A percentile compares a stretch with the other conserved stretches of the same genome.
phyloP scores from a whole-genome alignment of 2,113 vertebrate species.

The Electrona antarctica region DNA sequence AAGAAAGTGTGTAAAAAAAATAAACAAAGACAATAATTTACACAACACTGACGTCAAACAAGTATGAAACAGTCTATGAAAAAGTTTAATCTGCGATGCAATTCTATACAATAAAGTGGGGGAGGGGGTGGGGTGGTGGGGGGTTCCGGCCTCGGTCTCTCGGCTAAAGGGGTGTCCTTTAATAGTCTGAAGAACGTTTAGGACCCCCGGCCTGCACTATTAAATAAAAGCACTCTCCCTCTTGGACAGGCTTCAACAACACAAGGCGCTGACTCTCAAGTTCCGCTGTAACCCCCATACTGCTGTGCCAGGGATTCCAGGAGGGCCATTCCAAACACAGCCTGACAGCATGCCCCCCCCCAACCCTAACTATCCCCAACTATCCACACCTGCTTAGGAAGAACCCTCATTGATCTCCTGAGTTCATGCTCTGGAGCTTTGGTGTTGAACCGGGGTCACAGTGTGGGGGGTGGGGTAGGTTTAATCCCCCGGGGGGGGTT shows the following conservation, averaged over 20 bases:
- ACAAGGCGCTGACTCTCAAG: constrained; percentile 37
- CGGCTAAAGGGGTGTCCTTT: too few species aligned
- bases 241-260: constrained; percentile 26
- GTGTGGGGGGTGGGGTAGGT: neutral
- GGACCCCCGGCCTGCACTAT: too few species aligned
- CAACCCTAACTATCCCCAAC: constrained; percentile 1
- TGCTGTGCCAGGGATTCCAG: constrained; percentile 40
- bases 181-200: too few species aligned
- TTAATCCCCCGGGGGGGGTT: neutral
- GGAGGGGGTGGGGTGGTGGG: too few species aligned
- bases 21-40: too few species aligned
- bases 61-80: too few species aligned
- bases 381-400: constrained; percentile 29
- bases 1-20: too few species aligned
- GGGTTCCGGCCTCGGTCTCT: too few species aligned
- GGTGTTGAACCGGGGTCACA: constrained; percentile 35
- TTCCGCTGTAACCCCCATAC: constrained; percentile 17
- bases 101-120: too few species aligned
- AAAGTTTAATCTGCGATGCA: too few species aligned
- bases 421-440: constrained; percentile 13
- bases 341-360: constrained; percentile 19
- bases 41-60: too few species aligned
- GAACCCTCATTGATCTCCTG: constrained; percentile 29
- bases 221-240: constrained; percentile 7
- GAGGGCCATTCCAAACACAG: constrained; percentile 40